Base-by-base conservation (phyloP, 2,113 vertebrate species). In the Ondatra zibethicus region DNA sequence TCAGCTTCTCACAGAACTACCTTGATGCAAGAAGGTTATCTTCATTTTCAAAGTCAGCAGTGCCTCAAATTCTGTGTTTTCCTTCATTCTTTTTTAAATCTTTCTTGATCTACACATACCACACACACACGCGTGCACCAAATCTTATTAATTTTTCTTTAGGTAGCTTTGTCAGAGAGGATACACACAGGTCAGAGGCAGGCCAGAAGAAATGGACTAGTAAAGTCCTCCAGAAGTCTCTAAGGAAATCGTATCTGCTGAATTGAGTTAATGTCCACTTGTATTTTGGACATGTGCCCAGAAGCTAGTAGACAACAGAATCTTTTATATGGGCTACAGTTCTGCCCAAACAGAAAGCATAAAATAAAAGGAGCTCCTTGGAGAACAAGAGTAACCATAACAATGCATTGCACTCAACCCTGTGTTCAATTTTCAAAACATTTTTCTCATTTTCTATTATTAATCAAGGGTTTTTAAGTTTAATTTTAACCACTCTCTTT, bases 401-500 rank as follows among this genome's bases (percentile, higher is more conserved):
- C 95, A 88, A 90, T 93, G 16, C 36, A 94, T 90, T 86, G 14
- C 82, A 97, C 63, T 84, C 63, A 39, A 92, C 61, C 45, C 42
- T 88, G 70, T 65, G 88, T 91, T 93, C 96, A 0, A 84, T 97
- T 98, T 92, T 96, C 31, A 94, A 97, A 52, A 90, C 89, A 65
- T 89, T 97, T 95, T 75, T 3, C 39, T 33, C 58, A 47, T 92
- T 95, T 93, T 96, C n/a, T 93, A 27, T 97, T 97, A 75, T 81
- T 98, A 97, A 96, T 97, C 87, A 66, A 66, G 96, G 92, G 47
- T 94, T 96, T 92, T 97, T 80, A 36, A 70, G 92, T 92, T 97
- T 77, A 75, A 93, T 97, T 98, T 98, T 97, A 98, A 98, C 97
- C 92, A 96, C 92, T 87, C 95, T 96, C 50, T 96, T 97, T 95